Conservation (phyloP, 2,113 vertebrate genomes). For the Merops nubicus region DNA sequence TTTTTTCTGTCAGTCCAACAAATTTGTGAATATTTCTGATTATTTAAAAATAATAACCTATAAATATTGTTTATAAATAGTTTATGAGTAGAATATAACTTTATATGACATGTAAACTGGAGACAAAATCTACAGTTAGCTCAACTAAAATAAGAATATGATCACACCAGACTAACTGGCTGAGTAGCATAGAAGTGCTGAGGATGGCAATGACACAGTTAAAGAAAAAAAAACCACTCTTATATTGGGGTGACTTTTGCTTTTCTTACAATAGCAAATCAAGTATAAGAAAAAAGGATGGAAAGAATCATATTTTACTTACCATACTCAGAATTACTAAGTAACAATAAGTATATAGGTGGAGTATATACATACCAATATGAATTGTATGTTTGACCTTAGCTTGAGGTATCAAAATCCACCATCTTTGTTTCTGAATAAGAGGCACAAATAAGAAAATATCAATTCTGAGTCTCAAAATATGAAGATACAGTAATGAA, state of each 20-base stretch:
- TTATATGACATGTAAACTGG: neutral
- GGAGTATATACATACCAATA: neutral
- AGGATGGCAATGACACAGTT: neutral
- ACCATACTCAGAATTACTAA: neutral
- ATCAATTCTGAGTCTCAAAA: neutral
- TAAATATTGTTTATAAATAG: neutral
- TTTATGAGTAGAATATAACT: neutral
- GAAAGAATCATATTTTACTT: neutral
- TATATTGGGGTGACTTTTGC: neutral
- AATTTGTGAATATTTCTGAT: neutral
- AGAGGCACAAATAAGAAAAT: neutral
- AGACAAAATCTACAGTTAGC: neutral
- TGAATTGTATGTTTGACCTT: neutral
- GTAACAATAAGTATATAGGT: neutral
- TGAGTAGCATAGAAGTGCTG: neutral
- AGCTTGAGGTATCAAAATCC: neutral
- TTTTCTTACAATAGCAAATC: neutral
- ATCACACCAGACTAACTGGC: rapidly evolving
- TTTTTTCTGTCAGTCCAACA: neutral
- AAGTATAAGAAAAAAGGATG: neutral
- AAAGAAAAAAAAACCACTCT: neutral
- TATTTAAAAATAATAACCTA: neutral
- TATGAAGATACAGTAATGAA: neutral
- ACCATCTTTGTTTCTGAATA: neutral
- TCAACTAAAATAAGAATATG: neutral